phyloP scores from a whole-genome alignment of 2,888 invertebrate genomes.

The Xestoiulus laeticollis region DNA sequence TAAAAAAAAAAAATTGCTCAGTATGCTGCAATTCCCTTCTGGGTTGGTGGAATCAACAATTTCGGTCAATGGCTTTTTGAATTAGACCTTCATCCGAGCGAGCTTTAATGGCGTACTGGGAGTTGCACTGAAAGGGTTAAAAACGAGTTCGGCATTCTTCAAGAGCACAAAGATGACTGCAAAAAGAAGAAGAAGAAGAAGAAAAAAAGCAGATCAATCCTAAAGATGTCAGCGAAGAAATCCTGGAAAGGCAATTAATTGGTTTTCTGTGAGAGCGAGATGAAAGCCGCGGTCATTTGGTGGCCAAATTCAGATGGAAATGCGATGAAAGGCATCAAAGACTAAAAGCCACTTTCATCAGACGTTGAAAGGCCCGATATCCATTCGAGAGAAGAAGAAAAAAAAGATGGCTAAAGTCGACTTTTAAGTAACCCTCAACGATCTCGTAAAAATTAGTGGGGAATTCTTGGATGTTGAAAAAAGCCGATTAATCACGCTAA shows the following conservation, averaged over 20 bases:
- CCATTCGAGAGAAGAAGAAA: not conserved
- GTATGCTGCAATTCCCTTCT: not conserved
- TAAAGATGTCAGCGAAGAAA: constrained; percentile 20
- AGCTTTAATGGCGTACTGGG: not conserved
- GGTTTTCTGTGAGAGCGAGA: constrained; percentile 1
- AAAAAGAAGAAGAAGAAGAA: not conserved
- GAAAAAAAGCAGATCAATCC: not conserved
- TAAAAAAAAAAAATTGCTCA: not conserved
- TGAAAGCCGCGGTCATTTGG: not conserved
- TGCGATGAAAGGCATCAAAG: not conserved
- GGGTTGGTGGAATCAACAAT: not conserved
- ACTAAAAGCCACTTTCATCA: not conserved
- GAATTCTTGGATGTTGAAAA: not conserved
- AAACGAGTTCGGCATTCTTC: not conserved
- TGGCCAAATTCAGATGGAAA: constrained; percentile 3
- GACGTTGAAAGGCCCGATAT: not conserved
- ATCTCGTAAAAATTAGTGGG: not conserved
- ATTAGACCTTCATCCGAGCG: not conserved
- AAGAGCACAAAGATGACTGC: not conserved
- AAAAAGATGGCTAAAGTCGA: not conserved
- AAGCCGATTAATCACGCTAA: not conserved
- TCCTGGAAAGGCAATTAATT: not conserved
- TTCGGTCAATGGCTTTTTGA: constrained; percentile 39
- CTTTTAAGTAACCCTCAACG: not conserved
- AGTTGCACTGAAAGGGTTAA: not conserved